Conservation (phyloP, 1,140 invertebrate species). For the Rhynchophorus ferrugineus region DNA sequence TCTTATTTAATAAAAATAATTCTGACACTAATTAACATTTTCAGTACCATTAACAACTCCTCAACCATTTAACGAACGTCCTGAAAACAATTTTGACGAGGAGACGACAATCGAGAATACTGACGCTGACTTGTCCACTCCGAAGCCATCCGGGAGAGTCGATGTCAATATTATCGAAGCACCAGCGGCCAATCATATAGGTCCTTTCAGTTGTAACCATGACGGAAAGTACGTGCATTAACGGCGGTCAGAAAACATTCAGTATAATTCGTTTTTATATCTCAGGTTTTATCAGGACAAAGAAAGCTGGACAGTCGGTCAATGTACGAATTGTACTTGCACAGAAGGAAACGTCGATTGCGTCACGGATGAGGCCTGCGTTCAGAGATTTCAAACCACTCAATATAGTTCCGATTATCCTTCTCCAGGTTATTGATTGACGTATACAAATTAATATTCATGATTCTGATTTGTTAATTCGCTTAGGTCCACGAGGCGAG, state of each 20-base stretch:
- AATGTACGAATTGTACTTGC: slow-evolving; percentile 59
- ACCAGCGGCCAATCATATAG: slow-evolving; percentile 15
- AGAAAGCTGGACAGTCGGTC: slow-evolving; percentile 54
- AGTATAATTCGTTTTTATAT: not conserved
- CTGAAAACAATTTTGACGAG: slow-evolving; percentile 14
- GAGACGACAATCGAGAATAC: slow-evolving; percentile 29
- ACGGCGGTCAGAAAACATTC: not conserved
- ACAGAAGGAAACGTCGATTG: slow-evolving; percentile 50
- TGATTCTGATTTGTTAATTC: slow-evolving; percentile 24
- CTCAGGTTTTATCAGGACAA: slow-evolving; percentile 48
- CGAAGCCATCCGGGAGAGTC: slow-evolving; percentile 21
- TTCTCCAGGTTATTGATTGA: slow-evolving; percentile 4
- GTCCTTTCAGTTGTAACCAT: slow-evolving; percentile 11
- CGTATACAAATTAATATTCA: slow-evolving; percentile 7
- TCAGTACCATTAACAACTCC: slow-evolving; percentile 25
- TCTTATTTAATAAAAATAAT: too few relatives aligned
- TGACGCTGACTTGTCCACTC: slow-evolving; percentile 31
- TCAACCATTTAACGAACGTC: slow-evolving; percentile 34
- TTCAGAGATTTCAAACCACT: slow-evolving; percentile 19
- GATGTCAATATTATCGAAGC: slow-evolving; percentile 25
- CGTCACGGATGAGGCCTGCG: slow-evolving; percentile 35
- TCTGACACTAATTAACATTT: too few relatives aligned
- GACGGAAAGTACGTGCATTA: slow-evolving; percentile 14
- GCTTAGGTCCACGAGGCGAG: slow-evolving; percentile 35
- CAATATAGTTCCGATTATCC: slow-evolving; percentile 10